Percentiles rank a stretch among this genome's conserved stretches.
These are phyloP conservation scores for Drosophila formosana DNA, from an alignment of 2,888 invertebrate genomes.

Conservation along the genomic window DNA sequence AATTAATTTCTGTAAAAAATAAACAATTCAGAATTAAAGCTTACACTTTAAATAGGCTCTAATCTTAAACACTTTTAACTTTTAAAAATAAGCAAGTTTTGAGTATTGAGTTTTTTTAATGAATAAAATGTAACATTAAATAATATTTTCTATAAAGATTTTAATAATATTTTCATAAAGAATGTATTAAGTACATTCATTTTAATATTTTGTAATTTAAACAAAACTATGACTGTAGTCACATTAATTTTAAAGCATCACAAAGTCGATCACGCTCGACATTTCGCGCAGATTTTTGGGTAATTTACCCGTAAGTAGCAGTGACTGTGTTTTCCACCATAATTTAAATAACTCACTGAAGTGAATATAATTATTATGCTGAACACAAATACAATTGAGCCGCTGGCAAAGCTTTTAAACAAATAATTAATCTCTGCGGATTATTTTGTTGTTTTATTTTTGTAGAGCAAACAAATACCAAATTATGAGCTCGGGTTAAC, in stretches of 20 bases:
- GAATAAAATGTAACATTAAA: no score
- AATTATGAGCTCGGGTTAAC: slow-evolving; percentile 11
- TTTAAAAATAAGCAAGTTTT: no score
- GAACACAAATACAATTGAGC: not conserved
- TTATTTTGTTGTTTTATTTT: not conserved
- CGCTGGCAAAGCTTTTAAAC: not conserved
- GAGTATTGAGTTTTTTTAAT: no score
- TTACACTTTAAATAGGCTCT: no score
- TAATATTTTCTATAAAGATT: no score
- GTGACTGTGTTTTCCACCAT: not conserved
- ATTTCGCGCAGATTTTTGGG: not conserved
- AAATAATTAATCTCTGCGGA: not conserved
- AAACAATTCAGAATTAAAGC: no score
- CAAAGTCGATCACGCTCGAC: not conserved
- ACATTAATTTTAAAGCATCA: not conserved
- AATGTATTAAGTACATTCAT: no score
- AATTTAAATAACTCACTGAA: not conserved
- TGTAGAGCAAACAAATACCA: not conserved
- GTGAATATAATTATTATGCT: slow-evolving; percentile 7
- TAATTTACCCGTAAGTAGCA: not conserved
- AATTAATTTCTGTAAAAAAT: no score
- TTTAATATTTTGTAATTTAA: no score
- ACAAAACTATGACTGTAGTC: not conserved
- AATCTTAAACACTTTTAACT: no score
- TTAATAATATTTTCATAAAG: no score